Evolutionary conservation across 2,113 vertebrate species (phyloP), one percentile per base, ranked within the genome.

Genomic region (Chunga burmeisteri): DNA sequence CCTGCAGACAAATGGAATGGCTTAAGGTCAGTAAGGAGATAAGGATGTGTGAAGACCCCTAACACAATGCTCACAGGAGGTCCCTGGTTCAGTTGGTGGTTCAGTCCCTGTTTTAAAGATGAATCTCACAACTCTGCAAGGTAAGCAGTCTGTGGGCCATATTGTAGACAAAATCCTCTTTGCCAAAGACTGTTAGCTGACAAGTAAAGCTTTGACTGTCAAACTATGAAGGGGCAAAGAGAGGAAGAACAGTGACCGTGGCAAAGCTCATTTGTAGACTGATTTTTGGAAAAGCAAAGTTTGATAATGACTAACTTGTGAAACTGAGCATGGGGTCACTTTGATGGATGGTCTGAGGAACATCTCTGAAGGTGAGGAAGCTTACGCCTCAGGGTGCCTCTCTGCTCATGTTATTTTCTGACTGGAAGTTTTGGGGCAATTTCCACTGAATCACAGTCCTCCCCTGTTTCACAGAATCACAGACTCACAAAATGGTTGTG

Each of bases 351-450:
- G 4, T 66, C n/a, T 83, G 46, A 94, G 44, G 15, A 86, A 63
- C 32, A 70, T 8, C 38, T 84, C 38, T 50, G 63, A 67, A 49
- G 40, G 14, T 30, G 23, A 47, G 30, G 30, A 83, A 65, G 19
- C 11, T 44, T 71, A 52, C 0, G 2, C 10, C 8, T 63, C n/a
- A 34, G 29, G 2, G 10, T 56, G 12, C 17, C 11, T 79, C 7
- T 81, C 27, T 44, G 26, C 22, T 77, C 11, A 12, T 30, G 8
- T 25, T 68, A 30, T 66, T 52, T 65, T 61, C 34, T 82, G 27
- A 68, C 29, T 73, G 20, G 6, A 89, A 29, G 4, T 38, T 74
- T 59, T 29, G 11, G 49, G 46, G n/a, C 58, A 36, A 38, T 89
- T 78, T 87, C 38, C 32, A 81, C 25, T 77, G 70, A 85, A 89